Percentiles rank a stretch among this genome's conserved stretches.
Evolutionary conservation across 2,113 vertebrate species (phyloP).

Genomic region (Apteryx mantelli): DNA sequence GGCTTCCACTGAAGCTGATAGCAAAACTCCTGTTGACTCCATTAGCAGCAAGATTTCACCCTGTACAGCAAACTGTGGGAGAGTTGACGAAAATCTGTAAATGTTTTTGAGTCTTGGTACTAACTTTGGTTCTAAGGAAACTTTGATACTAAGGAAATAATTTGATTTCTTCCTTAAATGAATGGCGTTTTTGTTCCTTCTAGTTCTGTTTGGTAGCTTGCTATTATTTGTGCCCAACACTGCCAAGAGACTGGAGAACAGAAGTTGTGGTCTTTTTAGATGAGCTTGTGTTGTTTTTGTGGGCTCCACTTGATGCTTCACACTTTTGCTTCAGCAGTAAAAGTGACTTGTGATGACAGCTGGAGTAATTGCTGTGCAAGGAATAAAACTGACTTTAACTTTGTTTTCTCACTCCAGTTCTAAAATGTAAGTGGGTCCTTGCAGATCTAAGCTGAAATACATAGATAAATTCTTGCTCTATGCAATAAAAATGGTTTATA

Average conservation of each 20-base stretch:
- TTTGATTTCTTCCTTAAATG: background rate
- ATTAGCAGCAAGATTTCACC: background rate
- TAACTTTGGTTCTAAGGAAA: background rate
- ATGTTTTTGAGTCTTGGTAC: background rate
- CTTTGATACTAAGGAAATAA: background rate
- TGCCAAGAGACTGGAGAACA: background rate
- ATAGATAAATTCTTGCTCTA: conserved; percentile 25
- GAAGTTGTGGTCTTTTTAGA: background rate
- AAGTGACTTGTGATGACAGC: conserved; percentile 37
- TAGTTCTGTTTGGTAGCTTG: background rate
- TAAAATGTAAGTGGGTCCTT: conserved; percentile 49
- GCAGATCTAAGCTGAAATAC: conserved; percentile 49
- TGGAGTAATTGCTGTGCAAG: background rate
- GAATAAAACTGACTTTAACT: conserved; percentile 7
- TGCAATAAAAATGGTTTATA: conserved; percentile 67
- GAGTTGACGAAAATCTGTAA: background rate
- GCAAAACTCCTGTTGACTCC: background rate
- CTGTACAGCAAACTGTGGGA: background rate
- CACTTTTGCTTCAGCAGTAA: conserved; percentile 37
- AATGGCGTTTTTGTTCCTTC: background rate
- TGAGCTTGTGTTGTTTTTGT: conserved; percentile 2
- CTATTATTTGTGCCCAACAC: background rate
- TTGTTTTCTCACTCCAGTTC: conserved; percentile 3
- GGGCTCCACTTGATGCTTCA: background rate
- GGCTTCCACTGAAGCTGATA: background rate